Conservation (phyloP, 1,140 invertebrate species). For the Phymorhynchus buccinoides region DNA sequence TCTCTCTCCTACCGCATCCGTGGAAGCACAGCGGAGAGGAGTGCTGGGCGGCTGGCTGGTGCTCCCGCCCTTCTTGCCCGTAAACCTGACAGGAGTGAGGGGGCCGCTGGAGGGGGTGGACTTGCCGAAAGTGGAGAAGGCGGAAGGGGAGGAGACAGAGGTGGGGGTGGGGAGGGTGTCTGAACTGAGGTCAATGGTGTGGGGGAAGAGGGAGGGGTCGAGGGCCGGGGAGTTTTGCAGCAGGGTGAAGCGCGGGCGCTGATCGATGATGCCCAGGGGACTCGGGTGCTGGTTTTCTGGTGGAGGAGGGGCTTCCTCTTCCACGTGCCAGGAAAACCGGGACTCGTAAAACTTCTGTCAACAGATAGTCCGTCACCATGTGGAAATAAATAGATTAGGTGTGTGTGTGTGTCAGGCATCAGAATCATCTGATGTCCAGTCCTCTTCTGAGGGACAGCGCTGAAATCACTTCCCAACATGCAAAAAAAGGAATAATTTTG, state of each 20-base stretch:
- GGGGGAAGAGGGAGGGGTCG: constrained; percentile 41
- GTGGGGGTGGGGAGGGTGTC: constrained; percentile 29
- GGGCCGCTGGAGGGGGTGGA: constrained; percentile 36
- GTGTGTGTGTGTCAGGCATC: no score
- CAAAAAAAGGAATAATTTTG: no score
- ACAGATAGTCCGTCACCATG: no score
- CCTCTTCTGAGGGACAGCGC: no score
- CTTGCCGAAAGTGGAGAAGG: constrained; percentile 64
- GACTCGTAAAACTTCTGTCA: constrained; percentile 31
- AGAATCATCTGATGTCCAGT: no score
- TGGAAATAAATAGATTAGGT: no score
- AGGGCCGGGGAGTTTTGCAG: constrained; percentile 35
- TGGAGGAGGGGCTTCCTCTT: constrained; percentile 52
- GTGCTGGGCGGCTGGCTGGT: no score
- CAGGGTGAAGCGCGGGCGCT: constrained; percentile 45
- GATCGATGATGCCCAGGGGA: constrained; percentile 35
- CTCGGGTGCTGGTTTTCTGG: constrained; percentile 44
- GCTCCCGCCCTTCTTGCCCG: not conserved
- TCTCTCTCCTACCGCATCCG: no score
- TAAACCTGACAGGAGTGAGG: not conserved
- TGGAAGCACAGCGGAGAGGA: no score
- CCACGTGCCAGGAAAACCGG: not conserved
- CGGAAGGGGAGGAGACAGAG: constrained; percentile 40
- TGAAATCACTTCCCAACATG: no score
- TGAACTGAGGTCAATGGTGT: constrained; percentile 45